Percentiles rank a stretch among this genome's conserved stretches.
Conservation (phyloP, 2,888 invertebrate genomes). For the Hirtodrosophila histrioides region DNA sequence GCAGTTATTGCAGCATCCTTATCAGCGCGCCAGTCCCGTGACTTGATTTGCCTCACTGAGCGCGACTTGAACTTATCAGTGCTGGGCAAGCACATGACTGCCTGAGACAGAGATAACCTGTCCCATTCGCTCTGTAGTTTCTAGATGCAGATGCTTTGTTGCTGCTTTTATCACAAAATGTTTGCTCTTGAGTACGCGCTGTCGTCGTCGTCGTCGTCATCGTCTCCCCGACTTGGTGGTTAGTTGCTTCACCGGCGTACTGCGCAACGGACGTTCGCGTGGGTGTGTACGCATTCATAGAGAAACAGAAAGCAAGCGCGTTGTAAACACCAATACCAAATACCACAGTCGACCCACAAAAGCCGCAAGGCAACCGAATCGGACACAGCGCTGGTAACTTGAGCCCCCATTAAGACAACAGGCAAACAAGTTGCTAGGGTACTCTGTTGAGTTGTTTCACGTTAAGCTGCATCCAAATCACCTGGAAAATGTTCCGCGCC, state of each 20-base stretch:
- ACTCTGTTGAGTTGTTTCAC: constrained; percentile 29
- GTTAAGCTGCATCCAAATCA: constrained; percentile 13
- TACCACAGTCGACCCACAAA: constrained; percentile 43
- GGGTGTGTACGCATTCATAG: constrained; percentile 26
- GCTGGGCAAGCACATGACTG: constrained; percentile 49
- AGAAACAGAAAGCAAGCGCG: constrained; percentile 23
- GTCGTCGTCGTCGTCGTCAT: constrained; percentile 18
- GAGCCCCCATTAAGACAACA: constrained; percentile 30
- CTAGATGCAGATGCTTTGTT: constrained; percentile 35
- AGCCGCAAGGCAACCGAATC: constrained; percentile 42
- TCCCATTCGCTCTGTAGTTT: constrained; percentile 30
- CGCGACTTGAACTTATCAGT: constrained; percentile 61
- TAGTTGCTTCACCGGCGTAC: constrained; percentile 51
- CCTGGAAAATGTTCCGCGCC: constrained; percentile 77
- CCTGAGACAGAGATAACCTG: constrained; percentile 61
- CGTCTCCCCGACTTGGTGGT: constrained; percentile 18
- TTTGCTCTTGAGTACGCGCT: constrained; percentile 51
- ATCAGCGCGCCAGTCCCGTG: constrained; percentile 61
- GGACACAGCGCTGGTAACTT: constrained; percentile 48
- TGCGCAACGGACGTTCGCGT: constrained; percentile 45
- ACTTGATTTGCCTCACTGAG: constrained; percentile 56
- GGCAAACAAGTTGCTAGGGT: constrained; percentile 29
- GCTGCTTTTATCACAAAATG: constrained; percentile 63
- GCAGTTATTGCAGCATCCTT: constrained; percentile 30
- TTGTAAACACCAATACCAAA: constrained; percentile 22